Evolutionary conservation across 2,113 vertebrate genomes (phyloP).

Genomic region (Sphaerodactylus townsendi): DNA sequence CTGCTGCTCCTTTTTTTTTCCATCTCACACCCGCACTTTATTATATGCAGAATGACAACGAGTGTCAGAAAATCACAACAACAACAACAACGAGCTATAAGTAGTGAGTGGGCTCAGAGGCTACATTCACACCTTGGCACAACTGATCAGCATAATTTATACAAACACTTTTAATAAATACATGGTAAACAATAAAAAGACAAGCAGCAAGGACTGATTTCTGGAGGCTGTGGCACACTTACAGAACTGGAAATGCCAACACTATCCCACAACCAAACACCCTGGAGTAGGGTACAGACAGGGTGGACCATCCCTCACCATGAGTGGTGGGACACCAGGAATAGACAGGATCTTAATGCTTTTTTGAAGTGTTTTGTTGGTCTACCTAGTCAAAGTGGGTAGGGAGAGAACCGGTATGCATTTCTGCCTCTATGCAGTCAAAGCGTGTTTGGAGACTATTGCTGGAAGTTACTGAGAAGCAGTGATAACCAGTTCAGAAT

Average conservation of each 20-base stretch:
- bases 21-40: constrained; percentile 70
- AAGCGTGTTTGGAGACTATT: constrained; percentile 26
- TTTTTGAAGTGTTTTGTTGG: constrained; percentile 14
- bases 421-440: constrained; percentile 11
- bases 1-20: too few species aligned
- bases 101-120: constrained; percentile 51
- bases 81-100: constrained; percentile 48
- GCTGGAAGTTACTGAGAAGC: accelerated
- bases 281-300: not conserved
- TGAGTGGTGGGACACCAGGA: not conserved
- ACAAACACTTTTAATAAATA: constrained; percentile 69
- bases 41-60: constrained; percentile 66
- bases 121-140: constrained; percentile 58
- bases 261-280: constrained; percentile 38
- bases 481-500: constrained; percentile 26
- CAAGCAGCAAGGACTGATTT: constrained; percentile 67
- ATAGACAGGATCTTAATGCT: constrained; percentile 9
- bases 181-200: constrained; percentile 52
- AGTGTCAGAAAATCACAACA: constrained; percentile 64
- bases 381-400: not conserved
- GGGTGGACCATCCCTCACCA: constrained; percentile 27
- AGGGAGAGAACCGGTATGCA: not conserved
- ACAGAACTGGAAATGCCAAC: constrained; percentile 55
- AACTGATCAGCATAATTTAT: constrained; percentile 67
- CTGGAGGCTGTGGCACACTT: constrained; percentile 53